Evolutionary conservation across 1,140 invertebrate species (phyloP), one percentile per base, ranked within the genome.

Genomic region (Zaprionus taronus): DNA sequence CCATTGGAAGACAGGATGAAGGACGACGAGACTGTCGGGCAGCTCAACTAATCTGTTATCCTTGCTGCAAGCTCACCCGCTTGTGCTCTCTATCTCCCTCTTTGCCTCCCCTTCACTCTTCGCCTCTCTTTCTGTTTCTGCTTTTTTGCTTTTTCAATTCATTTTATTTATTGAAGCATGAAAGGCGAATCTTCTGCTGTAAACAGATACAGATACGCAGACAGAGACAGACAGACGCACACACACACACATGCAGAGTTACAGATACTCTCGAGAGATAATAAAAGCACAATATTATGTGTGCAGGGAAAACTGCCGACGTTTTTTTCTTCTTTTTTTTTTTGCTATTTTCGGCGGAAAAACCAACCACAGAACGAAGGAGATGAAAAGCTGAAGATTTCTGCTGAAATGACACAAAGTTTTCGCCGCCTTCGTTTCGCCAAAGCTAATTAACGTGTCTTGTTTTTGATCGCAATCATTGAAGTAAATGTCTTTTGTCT

Each of bases 131-230:
- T 73, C 51, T 51, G 36, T 84, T 78, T 83, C 72, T 77, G 79
- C 70, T 79, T 83, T 85, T 84, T 84, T 84, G 83, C 83, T 79
- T 87, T 87, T 84, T 89, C 85, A 90, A 89, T 90, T 89, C 81
- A 90, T 89, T 90, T 90, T 89, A 90, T 89, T 89, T 89, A 89
- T 89, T 87, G 85, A 83, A 89, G 85, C 85, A 89, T 89, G 81
- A 90, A 89, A 90, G 81, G 77, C 75, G 85, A 68, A 75, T 72
- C 73, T 76, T 65, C 68, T 72, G 69, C 56, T 72, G 72, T 71
- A 75, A 75, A 75, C 68, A 75, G 72, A 56, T 70, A 74, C 79
- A 64, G 44, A 71, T 64, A 72, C 63, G 83, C 28, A 66, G 17
- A 51, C 47, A 51, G 47, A 51, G 11, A 14, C 9, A 51, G 9